Evolutionary conservation across 2,797 vertebrate genomes (phyloP).

Genomic region (Mormyrus proboscirostris): DNA sequence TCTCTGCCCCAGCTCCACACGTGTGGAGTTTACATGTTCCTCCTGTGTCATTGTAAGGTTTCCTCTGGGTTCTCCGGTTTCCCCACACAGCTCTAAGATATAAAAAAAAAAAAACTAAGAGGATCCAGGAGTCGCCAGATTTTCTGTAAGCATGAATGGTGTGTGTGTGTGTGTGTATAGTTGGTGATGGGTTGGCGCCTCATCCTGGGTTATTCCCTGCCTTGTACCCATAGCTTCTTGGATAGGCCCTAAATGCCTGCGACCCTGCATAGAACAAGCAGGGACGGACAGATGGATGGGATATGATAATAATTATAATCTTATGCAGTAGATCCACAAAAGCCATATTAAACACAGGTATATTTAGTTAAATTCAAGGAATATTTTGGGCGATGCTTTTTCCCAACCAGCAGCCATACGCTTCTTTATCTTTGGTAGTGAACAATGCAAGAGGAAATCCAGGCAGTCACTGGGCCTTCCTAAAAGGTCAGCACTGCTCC

Average conservation of each 20-base stretch:
- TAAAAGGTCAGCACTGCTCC: slow-evolving; percentile 24
- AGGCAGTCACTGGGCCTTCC: slow-evolving; percentile 5
- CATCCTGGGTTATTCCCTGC: neutral
- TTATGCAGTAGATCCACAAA: neutral
- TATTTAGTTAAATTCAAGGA: neutral
- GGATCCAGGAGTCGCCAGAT: neutral
- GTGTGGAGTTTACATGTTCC: neutral
- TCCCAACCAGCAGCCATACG: neutral
- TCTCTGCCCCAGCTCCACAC: neutral
- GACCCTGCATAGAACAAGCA: neutral
- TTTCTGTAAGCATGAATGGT: neutral
- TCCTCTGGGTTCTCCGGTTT: neutral
- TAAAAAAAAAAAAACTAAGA: neutral
- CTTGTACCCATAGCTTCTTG: neutral
- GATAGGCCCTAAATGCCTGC: neutral
- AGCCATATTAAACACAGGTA: neutral
- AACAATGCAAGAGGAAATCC: slow-evolving; percentile 29
- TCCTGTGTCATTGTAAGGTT: neutral
- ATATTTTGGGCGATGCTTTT: neutral
- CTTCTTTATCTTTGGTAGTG: neutral
- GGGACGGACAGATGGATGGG: neutral
- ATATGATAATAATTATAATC: neutral
- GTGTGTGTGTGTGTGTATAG: neutral
- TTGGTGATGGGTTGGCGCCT: neutral
- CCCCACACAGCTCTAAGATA: neutral